Evolutionary conservation across 1,140 invertebrate species (phyloP), one percentile per base, ranked within the genome.

Genomic region (Zaprionus africanus): DNA sequence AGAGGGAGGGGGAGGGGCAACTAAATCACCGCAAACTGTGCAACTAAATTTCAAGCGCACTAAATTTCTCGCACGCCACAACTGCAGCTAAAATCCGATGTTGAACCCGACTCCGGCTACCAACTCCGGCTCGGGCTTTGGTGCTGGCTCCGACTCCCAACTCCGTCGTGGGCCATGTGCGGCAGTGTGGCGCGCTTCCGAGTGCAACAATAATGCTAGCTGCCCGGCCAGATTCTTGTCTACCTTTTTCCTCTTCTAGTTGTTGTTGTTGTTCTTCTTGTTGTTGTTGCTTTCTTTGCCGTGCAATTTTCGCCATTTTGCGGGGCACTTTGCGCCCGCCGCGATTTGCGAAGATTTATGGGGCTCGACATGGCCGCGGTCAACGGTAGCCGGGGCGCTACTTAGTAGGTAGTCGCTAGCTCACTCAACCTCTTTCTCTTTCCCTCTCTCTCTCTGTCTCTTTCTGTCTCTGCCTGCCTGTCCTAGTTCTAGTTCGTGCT

Each of bases 271-370:
- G 1, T 22, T 22, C 22, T 43, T 24, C 57, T 78, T 76, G 72
- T 83, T 88, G 64, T 83, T 81, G 67, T 31, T 76, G 79, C 63
- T 75, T 82, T 82, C 82, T 84, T 84, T 84, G 81, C 76, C 76
- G 85, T 77, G 78, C 81, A 81, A 88, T 88, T 88, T 88, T 90
- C 84, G 61, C 78, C 84, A 81, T 88, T 88, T 88, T 88, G 81
- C 81, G 84, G 84, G 71, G 85, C 84, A 81, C 84, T 88, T 88
- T 90, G 81, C 85, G 76, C 84, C 84, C 78, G 78, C 71, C 85
- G 85, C 84, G 84, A 90, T 88, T 88, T 79, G 46, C 58, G 59
- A 82, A 90, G 85, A 88, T 88, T 88, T 90, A 88, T 88, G 67
- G 71, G 38, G 67, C 63, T 78, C 81, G 78, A 65, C 79, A 79